Percentiles rank a stretch among this genome's conserved stretches.
Evolutionary conservation across 2,113 vertebrate genomes (phyloP).

Genomic region (Proteles cristata): DNA sequence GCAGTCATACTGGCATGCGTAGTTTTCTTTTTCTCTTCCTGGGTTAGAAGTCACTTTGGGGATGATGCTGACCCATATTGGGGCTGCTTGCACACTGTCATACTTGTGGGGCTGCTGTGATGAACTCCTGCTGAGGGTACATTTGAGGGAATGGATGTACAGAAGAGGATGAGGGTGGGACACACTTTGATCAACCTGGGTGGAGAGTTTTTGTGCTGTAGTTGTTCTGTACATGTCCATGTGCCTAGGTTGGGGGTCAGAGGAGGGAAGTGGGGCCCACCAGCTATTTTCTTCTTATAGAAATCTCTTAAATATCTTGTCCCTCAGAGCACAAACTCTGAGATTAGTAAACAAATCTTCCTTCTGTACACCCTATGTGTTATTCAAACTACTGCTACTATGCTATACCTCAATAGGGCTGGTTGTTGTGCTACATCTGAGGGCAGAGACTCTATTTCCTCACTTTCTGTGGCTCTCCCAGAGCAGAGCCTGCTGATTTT

Average conservation of each 20-base stretch:
- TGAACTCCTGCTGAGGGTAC: not conserved
- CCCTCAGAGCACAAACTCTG: not conserved
- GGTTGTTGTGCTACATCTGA: not conserved
- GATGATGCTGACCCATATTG: not conserved
- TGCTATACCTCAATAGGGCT: not conserved
- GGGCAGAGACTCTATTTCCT: not conserved
- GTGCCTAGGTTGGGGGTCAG: not conserved
- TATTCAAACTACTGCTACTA: not conserved
- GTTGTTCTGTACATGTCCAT: not conserved
- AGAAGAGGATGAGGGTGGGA: not conserved
- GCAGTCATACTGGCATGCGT: not conserved
- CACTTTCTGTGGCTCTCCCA: not conserved
- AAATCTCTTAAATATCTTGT: not conserved
- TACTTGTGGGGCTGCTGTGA: not conserved
- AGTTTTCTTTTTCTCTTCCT: not conserved
- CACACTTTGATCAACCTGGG: not conserved
- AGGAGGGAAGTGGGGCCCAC: not conserved
- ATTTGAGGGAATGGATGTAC: not conserved
- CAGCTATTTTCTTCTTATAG: not conserved
- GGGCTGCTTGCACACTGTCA: not conserved
- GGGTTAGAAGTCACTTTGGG: not conserved
- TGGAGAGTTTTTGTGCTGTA: not conserved
- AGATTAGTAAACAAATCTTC: not conserved
- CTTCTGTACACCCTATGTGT: not conserved
- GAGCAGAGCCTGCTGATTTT: not conserved